phyloP scores from a whole-genome alignment of 2,797 vertebrate genomes.

The Discoglossus pictus region DNA sequence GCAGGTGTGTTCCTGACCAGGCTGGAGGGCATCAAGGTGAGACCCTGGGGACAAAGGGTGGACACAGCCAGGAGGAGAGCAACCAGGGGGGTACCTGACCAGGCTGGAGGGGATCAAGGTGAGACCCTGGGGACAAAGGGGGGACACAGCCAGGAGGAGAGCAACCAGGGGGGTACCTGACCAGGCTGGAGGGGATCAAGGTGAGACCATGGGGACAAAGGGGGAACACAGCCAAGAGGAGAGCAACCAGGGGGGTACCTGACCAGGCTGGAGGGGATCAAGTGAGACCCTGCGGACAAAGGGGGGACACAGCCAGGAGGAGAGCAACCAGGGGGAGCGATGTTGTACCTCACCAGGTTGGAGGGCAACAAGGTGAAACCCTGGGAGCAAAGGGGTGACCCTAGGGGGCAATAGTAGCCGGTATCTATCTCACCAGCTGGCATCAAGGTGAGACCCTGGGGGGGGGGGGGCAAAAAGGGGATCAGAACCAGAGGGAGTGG shows the following conservation, averaged over 20 bases:
- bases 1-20: too few relatives aligned
- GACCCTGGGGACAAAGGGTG: too few relatives aligned
- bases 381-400: too few relatives aligned
- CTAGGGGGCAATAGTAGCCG: too few relatives aligned
- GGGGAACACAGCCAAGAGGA: conserved; percentile 37
- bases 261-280: conserved; percentile 87
- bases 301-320: conserved; percentile 38
- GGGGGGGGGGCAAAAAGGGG: background rate
- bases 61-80: conserved; percentile 34
- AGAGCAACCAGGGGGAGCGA: too few relatives aligned
- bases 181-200: conserved; percentile 90
- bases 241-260: conserved; percentile 66
- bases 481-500: too few relatives aligned
- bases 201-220: conserved; percentile 71
- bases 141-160: conserved; percentile 40
- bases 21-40: conserved; percentile 92
- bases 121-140: conserved; percentile 58
- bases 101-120: conserved; percentile 94
- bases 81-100: conserved; percentile 70
- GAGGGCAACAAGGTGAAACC: conserved; percentile 89
- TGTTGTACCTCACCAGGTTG: conserved; percentile 80
- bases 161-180: conserved; percentile 67
- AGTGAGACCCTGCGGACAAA: conserved; percentile 72
- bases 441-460: background rate
- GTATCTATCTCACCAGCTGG: too few relatives aligned